A percentile compares a stretch with the other conserved stretches of the same genome.
Evolutionary conservation across 2,113 vertebrate species (phyloP).

Genomic region (Platichthys flesus): DNA sequence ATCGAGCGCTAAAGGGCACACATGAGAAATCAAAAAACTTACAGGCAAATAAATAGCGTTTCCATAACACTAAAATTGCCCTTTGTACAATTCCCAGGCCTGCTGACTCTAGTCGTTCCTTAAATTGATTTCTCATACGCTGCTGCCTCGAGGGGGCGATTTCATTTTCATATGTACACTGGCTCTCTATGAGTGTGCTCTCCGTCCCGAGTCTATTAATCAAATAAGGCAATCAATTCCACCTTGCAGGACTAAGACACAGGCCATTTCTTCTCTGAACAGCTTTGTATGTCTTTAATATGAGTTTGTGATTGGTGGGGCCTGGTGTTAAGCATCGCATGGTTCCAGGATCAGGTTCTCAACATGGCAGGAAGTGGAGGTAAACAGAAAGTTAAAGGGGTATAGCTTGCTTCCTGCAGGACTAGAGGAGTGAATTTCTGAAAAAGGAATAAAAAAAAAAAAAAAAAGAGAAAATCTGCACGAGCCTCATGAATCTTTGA

Average conservation of each 20-base stretch:
- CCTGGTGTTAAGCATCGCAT: slow-evolving; percentile 1
- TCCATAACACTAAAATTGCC: slow-evolving; percentile 74
- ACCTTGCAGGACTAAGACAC: slow-evolving; percentile 40
- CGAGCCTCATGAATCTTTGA: slow-evolving; percentile 17
- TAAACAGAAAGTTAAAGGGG: background rate
- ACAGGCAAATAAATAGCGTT: slow-evolving; percentile 72
- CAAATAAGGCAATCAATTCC: slow-evolving; percentile 74
- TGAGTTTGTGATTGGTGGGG: slow-evolving; percentile 38
- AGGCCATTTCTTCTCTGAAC: slow-evolving; percentile 54
- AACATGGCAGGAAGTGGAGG: background rate
- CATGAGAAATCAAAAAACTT: slow-evolving; percentile 62
- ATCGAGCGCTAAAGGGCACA: slow-evolving; percentile 60
- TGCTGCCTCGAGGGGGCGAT: slow-evolving; percentile 69
- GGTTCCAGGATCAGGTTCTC: background rate
- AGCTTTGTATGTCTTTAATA: slow-evolving; percentile 57
- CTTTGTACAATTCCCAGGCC: slow-evolving; percentile 75
- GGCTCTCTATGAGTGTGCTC: slow-evolving; percentile 46
- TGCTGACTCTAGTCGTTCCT: slow-evolving; percentile 75
- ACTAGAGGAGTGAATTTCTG: background rate
- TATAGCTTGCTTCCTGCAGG: background rate
- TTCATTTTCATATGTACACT: slow-evolving; percentile 71
- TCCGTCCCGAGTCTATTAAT: slow-evolving; percentile 66
- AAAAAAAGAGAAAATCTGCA: background rate
- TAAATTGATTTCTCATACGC: slow-evolving; percentile 79
- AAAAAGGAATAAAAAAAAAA: background rate